A percentile compares a stretch with the other conserved stretches of the same genome.
Evolutionary conservation across 2,888 invertebrate species (phyloP).

Genomic region (Teinopalpus imperialis): DNA sequence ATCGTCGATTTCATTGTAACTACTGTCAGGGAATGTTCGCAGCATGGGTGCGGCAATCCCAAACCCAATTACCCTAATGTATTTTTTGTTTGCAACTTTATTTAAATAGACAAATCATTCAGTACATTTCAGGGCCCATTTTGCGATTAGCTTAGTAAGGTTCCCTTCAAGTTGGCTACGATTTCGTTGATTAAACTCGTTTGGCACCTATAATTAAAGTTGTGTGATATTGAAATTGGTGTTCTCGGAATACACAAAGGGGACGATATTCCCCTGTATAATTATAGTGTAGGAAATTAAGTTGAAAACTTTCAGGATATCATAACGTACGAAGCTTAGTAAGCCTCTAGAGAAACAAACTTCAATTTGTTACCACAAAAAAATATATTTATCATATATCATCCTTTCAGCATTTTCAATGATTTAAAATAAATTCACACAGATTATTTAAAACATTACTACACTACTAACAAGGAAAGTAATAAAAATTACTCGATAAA

Average conservation of each 20-base stretch:
- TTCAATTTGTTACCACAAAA: neutral
- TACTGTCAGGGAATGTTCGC: conserved; percentile 41
- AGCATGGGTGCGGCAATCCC: conserved; percentile 44
- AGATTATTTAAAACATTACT: too few relatives aligned
- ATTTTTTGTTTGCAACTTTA: conserved; percentile 40
- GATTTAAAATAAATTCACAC: too few relatives aligned
- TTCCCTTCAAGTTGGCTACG: neutral
- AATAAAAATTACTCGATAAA: too few relatives aligned
- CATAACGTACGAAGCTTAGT: neutral
- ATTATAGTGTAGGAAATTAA: conserved; percentile 10
- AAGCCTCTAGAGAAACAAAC: neutral
- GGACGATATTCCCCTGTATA: conserved; percentile 3
- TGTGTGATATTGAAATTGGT: conserved; percentile 14
- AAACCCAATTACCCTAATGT: conserved; percentile 54
- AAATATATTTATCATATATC: neutral
- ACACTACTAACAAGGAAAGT: too few relatives aligned
- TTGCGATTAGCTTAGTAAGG: neutral
- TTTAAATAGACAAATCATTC: conserved; percentile 11
- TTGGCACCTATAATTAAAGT: conserved; percentile 18
- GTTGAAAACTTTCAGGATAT: conserved; percentile 8
- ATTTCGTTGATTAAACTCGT: conserved; percentile 16
- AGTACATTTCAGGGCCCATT: neutral
- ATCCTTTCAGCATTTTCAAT: too few relatives aligned
- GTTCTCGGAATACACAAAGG: neutral
- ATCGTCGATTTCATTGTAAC: conserved; percentile 42